Base-by-base conservation (phyloP, 2,888 invertebrate species). In the Fabriciana adippe region DNA sequence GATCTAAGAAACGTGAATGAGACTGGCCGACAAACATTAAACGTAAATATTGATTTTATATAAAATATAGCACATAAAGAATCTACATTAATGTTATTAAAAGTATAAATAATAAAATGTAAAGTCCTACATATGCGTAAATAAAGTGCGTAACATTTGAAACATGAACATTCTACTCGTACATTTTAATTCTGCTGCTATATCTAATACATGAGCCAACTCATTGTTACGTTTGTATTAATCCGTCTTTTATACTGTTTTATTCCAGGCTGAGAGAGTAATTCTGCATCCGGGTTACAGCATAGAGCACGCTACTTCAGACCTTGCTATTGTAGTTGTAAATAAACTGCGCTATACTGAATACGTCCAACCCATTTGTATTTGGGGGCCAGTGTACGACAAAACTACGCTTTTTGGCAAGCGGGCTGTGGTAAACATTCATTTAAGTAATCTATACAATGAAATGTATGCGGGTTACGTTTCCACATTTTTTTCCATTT, bases 371-470 rank as follows among this genome's bases (percentile, higher is more conserved):
- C 92, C 92, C 6, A 86, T 92, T 69, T 92, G 92, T 69, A 64
- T 92, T 48, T 92, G 89, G 90, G 91, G 91, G 3, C 92, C 92
- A 1, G 81, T 83, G 11, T 90, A 89, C 73, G 84, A 90, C 45
- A 92, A 91, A 76, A 77, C 74, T 6, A 76, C 76, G 45, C 73
- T 92, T 0, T 81, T 82, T 73, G 89, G 86, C 50, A 81, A 78
- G 63, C 83, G 86, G 74, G 90, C 87, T 13, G 85, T 83, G 74
- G 92, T 92, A 78, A 80, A 81, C 75, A 31, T 54, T 55, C 59
- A 67, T 61, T 63, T 67, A 64, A 51, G 64, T 62, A 56, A 60
- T 66, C 47, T 60, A 59, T 66, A 63, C 56, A 63, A 47, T 48
- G 51, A 64, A 62, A 63, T 55, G 54, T 55, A 35, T 67, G 55